Evolutionary conservation across 2,888 invertebrate species (phyloP), one percentile per base, ranked within the genome.

Genomic region (Acrobasis consociella): DNA sequence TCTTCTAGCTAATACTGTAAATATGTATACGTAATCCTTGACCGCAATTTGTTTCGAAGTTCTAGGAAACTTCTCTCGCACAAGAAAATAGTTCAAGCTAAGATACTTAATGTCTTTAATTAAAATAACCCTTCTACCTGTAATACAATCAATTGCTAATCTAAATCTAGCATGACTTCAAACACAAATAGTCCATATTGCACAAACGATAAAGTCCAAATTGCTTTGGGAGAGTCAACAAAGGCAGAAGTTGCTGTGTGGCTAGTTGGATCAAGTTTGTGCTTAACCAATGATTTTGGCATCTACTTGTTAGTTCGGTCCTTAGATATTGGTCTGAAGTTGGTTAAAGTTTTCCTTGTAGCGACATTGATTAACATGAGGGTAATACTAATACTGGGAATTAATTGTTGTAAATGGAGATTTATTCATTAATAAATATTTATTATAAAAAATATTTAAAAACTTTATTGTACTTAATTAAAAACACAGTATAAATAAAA

Each of bases 221-320:
- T 13, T 15, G 11, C n/a, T 37, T 37, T 37, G 53, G 3, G 37
- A 51, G 17, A 11, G 17, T 17, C 5, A 17, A 22, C n/a, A 53
- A 53, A 53, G n/a, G n/a, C 53, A 5, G 53, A 11, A 17, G 22
- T 52, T 52, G n/a, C 49, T 49, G 62, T 49, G 64, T n/a, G 68
- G 66, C 50, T 51, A 75, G 70, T 78, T 76, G 69, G 63, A 67
- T 62, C 52, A 76, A 82, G 76, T 78, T 82, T 74, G 74, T 65
- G 68, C 76, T 76, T 72, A 71, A 74, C 74, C 80, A 80, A 80
- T 80, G 80, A 82, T 83, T 84, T 72, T 72, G 72, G 76, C 79
- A 83, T 80, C 75, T 72, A 79, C 79, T 82, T 83, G 83, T 84
- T 84, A 75, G 83, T 84, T 85, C 82, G 81, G 85, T 82, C 76